Evolutionary conservation across 1,140 invertebrate genomes (phyloP), one percentile per base, ranked within the genome.

Genomic region (Sesamia nonagrioides): DNA sequence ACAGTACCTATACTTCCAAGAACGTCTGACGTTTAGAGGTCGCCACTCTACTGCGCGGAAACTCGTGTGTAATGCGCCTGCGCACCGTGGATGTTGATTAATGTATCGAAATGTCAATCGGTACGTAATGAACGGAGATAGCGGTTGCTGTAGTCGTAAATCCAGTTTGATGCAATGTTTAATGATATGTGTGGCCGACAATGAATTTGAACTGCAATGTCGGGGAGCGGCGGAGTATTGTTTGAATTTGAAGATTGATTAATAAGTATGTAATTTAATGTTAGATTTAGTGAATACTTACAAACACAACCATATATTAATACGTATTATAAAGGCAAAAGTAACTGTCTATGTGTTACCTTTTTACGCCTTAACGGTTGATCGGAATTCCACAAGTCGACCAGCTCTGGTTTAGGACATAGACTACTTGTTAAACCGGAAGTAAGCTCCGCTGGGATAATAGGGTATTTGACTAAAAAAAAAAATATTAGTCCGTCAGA

Each of bases 71-170:
- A 69, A 45, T 42, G 61, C 37, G 35, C 37, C 8, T 2, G 66
- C 42, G 21, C 21, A 48, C 5, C 17, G 21, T 18, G 40, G 42
- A 11, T 9, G 61, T 48, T 48, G 66, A 69, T 69, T 69, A 48
- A 66, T 66, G 61, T 66, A 66, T 42, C 61, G 61, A 42, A 69
- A 69, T 69, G 66, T 69, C 66, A 69, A 69, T 69, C 21, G 42
- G 17, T 48, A 33, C 42, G 18, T 69, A 48, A 50, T 50, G 18
- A 11, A 69, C 15, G 18, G 21, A 18, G 15, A 61, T 17, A 61
- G n/a, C 50, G 6, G 37, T 40, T 37, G 6, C 4, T 37, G 40
- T 1, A 27, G 27, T 27, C 27, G 27, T 56, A 13, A 58, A 11
- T 58, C 17, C 37, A 17, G n/a, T 7, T 42, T 5, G 35, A 18